phyloP scores from a whole-genome alignment of 2,888 invertebrate species.

The Spilosoma lubricipeda region DNA sequence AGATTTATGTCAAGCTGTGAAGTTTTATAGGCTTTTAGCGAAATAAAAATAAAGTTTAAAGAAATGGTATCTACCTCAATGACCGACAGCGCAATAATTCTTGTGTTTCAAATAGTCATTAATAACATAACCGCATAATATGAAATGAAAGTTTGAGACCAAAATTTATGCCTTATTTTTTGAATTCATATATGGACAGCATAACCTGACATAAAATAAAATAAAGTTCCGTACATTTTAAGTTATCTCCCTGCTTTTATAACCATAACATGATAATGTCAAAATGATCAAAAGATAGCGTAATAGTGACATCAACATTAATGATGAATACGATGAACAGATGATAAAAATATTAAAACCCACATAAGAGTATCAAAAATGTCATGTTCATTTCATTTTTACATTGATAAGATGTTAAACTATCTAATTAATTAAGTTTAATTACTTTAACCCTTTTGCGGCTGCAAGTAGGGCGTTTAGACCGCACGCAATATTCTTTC shows the following conservation, averaged over 20 bases:
- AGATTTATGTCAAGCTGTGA: too few species aligned
- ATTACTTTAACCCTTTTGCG: constrained; percentile 75
- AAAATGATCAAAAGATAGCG: constrained; percentile 23
- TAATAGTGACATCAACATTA: constrained; percentile 28
- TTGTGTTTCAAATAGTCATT: too few species aligned
- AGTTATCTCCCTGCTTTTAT: not conserved
- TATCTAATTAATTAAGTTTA: constrained; percentile 73
- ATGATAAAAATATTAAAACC: constrained; percentile 61
- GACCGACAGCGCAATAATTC: too few species aligned
- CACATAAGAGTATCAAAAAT: constrained; percentile 67
- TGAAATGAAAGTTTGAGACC: too few species aligned
- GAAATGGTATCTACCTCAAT: too few species aligned
- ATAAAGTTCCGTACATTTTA: not conserved
- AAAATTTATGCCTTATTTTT: too few species aligned
- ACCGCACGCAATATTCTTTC: constrained; percentile 45
- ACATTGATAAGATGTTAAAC: constrained; percentile 64
- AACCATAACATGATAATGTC: not conserved
- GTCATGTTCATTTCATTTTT: constrained; percentile 74
- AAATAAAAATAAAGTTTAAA: too few species aligned
- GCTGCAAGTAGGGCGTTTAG: constrained; percentile 41
- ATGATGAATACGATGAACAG: constrained; percentile 27
- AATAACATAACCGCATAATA: too few species aligned
- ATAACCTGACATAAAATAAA: not conserved
- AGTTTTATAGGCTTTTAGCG: too few species aligned
- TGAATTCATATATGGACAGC: too few species aligned